Evolutionary conservation across 2,888 invertebrate species (phyloP).

Genomic region (Nemotelus pantherinus): DNA sequence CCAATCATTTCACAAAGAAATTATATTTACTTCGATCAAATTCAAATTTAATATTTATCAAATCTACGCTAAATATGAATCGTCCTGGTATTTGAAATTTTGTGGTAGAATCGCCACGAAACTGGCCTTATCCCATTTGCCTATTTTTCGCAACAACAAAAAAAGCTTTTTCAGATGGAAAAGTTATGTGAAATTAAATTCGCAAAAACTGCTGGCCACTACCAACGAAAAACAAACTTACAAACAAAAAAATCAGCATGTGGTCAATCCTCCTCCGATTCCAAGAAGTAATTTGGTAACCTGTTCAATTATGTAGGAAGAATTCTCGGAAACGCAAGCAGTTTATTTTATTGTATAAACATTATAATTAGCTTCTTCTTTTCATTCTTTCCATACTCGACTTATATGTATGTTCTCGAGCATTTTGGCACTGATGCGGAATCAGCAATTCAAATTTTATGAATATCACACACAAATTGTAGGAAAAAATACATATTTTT

Average conservation of each 20-base stretch:
- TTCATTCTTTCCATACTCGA: not conserved
- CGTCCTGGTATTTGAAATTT: no score
- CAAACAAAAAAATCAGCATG: conserved; percentile 1
- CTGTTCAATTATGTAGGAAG: conserved; percentile 29
- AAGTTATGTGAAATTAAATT: no score
- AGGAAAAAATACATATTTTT: not conserved
- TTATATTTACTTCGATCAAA: no score
- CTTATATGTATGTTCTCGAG: not conserved
- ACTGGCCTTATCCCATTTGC: no score
- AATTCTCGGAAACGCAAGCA: conserved; percentile 17
- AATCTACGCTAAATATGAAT: no score
- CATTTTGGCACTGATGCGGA: not conserved
- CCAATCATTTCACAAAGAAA: no score
- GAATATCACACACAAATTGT: conserved; percentile 24
- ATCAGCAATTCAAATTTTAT: conserved; percentile 33
- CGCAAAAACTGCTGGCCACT: no score
- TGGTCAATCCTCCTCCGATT: conserved; percentile 11
- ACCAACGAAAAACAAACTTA: no score
- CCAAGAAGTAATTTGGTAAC: conserved; percentile 36
- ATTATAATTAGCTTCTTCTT: conserved; percentile 17
- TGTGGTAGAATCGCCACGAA: no score
- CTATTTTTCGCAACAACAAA: no score
- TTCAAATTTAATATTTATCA: no score
- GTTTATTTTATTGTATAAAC: conserved; percentile 7
- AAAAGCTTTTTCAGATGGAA: no score